Base-by-base conservation (phyloP, 2,797 vertebrate genomes). In the Apodemus agrarius region DNA sequence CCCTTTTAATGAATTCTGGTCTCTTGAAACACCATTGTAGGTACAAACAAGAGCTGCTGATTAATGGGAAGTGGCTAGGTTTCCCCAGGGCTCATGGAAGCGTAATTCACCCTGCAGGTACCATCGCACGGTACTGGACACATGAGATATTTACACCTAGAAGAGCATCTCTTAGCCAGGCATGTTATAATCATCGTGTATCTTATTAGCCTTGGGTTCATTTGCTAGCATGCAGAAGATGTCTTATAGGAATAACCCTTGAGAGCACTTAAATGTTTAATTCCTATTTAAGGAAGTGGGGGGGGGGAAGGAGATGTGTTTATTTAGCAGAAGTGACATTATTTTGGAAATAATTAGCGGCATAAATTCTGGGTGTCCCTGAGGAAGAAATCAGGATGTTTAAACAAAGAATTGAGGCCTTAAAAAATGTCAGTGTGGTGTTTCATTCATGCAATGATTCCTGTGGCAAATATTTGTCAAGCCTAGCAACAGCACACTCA, bases 261-360 rank as follows among this genome's bases (percentile, higher is more conserved):
- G 89, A 96, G 80, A 96, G 52, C 76, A 95, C 80, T 93, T 94
- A 94, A 67, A 85, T 81, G 88, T 63, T 78, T 94, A 83, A 93
- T 96, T 97, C 96, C 92, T 97, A 49, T 91, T 75, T 92, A 90
- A 59, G 69, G 79, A 46, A 31, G n/a, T n/a, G n/a, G n/a, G n/a
- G n/a, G n/a, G n/a, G 63, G 83, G 96, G 84, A 95, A 40, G 89
- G 92, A 89, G 59, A 83, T 83, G 67, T 90, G 65, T 94, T 95
- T 97, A 91, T 93, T 96, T 97, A 96, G 96, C 81, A 75, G 54
- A 97, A 96, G 85, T 96, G 96, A 95, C 92, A 90, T 89, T 93
- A 88, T 97, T 96, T 97, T 95, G 89, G 89, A 94, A 93, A 93
- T 90, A 97, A 95, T 93, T 86, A 97, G 83, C 65, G 61, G 82